phyloP scores from a whole-genome alignment of 2,888 invertebrate genomes.

The Andricus quercusramuli region DNA sequence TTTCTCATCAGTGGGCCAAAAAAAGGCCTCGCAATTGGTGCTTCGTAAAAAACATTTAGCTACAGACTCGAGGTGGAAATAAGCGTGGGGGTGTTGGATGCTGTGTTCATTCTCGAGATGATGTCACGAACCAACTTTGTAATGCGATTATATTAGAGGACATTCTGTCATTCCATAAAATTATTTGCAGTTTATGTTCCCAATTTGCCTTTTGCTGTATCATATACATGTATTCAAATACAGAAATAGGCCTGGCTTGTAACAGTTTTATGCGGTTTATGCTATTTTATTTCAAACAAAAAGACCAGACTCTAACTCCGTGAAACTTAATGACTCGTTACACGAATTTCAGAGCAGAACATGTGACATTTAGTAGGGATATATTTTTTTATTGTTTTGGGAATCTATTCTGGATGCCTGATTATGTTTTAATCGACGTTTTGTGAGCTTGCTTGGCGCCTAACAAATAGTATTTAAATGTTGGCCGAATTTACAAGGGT shows the following conservation, averaged over 20 bases:
- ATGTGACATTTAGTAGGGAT: background rate
- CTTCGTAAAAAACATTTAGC: background rate
- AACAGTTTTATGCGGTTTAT: background rate
- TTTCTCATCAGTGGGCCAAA: constrained; percentile 1
- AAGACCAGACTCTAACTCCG: background rate
- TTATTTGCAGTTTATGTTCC: constrained; percentile 24
- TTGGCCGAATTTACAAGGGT: background rate
- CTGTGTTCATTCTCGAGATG: constrained; percentile 50
- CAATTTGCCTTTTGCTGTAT: background rate
- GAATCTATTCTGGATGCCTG: constrained; percentile 26
- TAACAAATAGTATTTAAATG: background rate
- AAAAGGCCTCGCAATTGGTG: background rate
- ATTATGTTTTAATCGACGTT: background rate
- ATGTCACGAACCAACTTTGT: constrained; percentile 54
- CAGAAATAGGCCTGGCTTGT: background rate
- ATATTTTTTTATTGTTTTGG: background rate
- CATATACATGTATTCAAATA: background rate
- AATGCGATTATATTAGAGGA: constrained; percentile 33
- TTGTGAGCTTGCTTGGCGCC: background rate
- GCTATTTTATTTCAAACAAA: constrained; percentile 8
- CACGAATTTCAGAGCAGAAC: background rate
- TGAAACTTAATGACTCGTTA: background rate
- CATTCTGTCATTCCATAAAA: constrained; percentile 15
- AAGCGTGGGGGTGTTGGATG: constrained; percentile 3
- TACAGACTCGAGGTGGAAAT: background rate